A percentile compares a stretch with the other conserved stretches of the same genome.
These are phyloP conservation scores for Percina caprodes DNA, from an alignment of 2,113 vertebrate species.

Conservation along the genomic window DNA sequence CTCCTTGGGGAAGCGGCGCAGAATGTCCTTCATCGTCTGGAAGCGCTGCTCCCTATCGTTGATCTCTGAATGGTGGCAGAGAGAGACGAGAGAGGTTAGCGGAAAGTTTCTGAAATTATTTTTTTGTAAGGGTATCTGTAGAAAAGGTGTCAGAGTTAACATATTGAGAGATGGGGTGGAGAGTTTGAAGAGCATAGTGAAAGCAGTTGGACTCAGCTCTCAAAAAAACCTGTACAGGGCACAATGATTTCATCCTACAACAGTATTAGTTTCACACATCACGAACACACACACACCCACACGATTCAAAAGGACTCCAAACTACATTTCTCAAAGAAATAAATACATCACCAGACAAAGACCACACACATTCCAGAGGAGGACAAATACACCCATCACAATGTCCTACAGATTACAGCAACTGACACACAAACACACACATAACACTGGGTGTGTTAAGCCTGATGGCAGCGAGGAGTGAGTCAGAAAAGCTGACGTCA, in stretches of 20 bases:
- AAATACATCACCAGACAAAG: conserved; percentile 27
- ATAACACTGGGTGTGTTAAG: conserved; percentile 68
- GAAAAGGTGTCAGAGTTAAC: conserved; percentile 33
- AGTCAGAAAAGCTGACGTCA: conserved; percentile 83
- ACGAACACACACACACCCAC: neutral
- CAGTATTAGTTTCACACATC: conserved; percentile 30
- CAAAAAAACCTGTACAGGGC: conserved; percentile 24
- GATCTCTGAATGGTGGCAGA: conserved; percentile 86
- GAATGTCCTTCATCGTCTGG: conserved; percentile 92
- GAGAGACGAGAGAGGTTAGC: conserved; percentile 50
- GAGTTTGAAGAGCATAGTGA: conserved; percentile 34
- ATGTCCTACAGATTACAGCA: conserved; percentile 53
- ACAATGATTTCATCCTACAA: conserved; percentile 42
- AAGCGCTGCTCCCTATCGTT: conserved; percentile 93
- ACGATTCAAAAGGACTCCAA: conserved; percentile 4
- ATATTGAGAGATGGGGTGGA: conserved; percentile 5
- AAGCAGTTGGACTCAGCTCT: conserved; percentile 45
- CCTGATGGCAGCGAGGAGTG: conserved; percentile 73
- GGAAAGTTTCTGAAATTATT: conserved; percentile 16
- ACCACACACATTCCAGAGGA: conserved; percentile 61
- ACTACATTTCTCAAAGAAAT: conserved; percentile 1
- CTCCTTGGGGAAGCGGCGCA: conserved; percentile 92
- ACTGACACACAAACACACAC: conserved; percentile 40
- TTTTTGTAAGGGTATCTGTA: conserved; percentile 3
- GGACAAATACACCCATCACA: conserved; percentile 60